Percentiles rank a stretch among this genome's conserved stretches.
Evolutionary conservation across 2,797 vertebrate species (phyloP).

Genomic region (Todus mexicanus): DNA sequence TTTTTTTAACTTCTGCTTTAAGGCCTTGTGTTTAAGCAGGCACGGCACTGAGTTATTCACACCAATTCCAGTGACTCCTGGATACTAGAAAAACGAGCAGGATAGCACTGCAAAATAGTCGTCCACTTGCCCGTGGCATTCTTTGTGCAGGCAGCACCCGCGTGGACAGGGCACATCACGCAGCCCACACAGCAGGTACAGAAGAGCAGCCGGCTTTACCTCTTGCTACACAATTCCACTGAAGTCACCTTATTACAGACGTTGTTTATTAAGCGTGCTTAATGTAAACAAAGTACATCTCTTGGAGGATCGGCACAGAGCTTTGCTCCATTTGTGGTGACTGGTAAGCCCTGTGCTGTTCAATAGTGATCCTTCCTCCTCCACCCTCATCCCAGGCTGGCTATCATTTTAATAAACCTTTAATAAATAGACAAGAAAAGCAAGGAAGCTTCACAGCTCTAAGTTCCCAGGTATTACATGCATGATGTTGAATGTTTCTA

Average conservation of each 20-base stretch:
- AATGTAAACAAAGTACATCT: neutral
- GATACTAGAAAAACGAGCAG: constrained; percentile 61
- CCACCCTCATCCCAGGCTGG: neutral
- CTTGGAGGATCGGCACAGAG: neutral
- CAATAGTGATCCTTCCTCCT: neutral
- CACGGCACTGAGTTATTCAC: neutral
- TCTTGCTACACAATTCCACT: neutral
- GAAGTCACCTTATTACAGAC: neutral
- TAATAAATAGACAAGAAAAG: neutral
- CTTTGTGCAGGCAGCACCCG: constrained; percentile 18
- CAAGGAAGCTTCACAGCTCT: neutral
- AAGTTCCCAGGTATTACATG: neutral
- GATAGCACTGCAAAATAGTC: constrained; percentile 58
- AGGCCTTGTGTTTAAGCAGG: neutral
- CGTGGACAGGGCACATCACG: neutral
- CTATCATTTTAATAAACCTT: neutral
- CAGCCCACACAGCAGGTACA: neutral
- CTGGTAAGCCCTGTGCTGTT: neutral
- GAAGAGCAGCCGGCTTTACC: neutral
- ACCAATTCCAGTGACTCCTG: constrained; percentile 19
- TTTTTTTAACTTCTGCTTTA: neutral
- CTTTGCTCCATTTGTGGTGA: neutral
- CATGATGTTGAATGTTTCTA: neutral
- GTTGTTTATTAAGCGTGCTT: neutral
- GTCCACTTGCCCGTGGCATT: constrained; percentile 12